Evolutionary conservation across 2,888 invertebrate species (phyloP).

Genomic region (Heliconius hortense): DNA sequence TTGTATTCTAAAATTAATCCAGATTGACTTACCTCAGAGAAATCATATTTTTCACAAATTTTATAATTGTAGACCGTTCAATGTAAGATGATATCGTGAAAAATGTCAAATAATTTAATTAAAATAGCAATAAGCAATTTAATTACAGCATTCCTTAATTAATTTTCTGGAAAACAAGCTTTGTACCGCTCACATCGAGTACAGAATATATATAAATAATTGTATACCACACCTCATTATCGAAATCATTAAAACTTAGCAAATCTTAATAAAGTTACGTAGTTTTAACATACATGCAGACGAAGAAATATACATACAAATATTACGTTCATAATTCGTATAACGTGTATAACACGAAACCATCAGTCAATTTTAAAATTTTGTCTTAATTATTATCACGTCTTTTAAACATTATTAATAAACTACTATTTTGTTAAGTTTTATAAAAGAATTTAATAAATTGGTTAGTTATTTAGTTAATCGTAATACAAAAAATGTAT

Average conservation of each 20-base stretch:
- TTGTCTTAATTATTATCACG: too few species aligned
- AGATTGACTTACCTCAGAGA: too few species aligned
- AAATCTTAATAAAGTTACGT: conserved; percentile 15
- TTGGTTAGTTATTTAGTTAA: neutral
- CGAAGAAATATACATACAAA: neutral
- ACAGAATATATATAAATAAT: conserved; percentile 1
- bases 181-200: neutral
- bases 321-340: neutral
- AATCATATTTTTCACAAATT: neutral
- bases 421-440: too few species aligned
- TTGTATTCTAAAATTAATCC: neutral
- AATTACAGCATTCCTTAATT: conserved; percentile 7
- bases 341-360: too few species aligned
- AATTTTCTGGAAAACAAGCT: conserved; percentile 15
- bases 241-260: conserved; percentile 18
- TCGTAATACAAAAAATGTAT: neutral
- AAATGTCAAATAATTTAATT: conserved; percentile 1
- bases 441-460: neutral
- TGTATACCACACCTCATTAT: conserved; percentile 19
- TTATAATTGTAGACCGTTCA: neutral
- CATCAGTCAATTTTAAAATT: too few species aligned
- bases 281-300: neutral
- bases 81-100: neutral
- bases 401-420: too few species aligned
- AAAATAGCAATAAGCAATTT: neutral